Percentiles rank a stretch among this genome's conserved stretches.
phyloP scores from a whole-genome alignment of 1,140 invertebrate species.

The Planococcus citri region DNA sequence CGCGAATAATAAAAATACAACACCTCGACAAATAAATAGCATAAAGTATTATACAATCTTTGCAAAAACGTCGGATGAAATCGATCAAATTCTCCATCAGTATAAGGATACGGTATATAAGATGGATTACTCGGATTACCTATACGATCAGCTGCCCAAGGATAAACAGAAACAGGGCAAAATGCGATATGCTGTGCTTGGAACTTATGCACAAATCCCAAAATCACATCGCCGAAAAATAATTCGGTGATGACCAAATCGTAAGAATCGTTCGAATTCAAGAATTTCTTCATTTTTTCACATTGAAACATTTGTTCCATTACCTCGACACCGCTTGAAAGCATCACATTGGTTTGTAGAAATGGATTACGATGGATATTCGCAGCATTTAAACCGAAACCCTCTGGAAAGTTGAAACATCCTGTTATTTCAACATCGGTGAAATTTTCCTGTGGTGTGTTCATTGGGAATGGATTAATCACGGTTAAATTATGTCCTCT shows the following conservation, averaged over 20 bases:
- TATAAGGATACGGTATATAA: no score
- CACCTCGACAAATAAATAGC: no score
- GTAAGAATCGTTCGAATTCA: no score
- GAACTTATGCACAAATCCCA: slow-evolving; percentile 30
- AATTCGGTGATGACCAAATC: slow-evolving; percentile 31
- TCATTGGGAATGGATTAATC: slow-evolving; percentile 36
- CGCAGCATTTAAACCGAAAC: neutral
- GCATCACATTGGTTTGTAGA: no score
- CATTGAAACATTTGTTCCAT: no score
- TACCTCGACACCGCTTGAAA: no score
- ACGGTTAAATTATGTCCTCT: slow-evolving; percentile 32
- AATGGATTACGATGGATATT: neutral
- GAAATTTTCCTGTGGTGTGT: slow-evolving; percentile 38
- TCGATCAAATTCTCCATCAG: no score
- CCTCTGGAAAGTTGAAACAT: neutral
- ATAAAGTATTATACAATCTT: slow-evolving; percentile 4
- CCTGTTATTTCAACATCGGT: slow-evolving; percentile 34
- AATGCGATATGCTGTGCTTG: slow-evolving; percentile 41
- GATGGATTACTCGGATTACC: no score
- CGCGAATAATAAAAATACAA: no score
- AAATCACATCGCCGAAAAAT: slow-evolving; percentile 27
- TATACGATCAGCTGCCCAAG: slow-evolving; percentile 42
- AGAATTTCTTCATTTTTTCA: no score
- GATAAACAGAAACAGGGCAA: slow-evolving; percentile 41
- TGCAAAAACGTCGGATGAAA: no score